A percentile compares a stretch with the other conserved stretches of the same genome.
Conservation (phyloP, 2,797 vertebrate genomes). For the Lemur catta region DNA sequence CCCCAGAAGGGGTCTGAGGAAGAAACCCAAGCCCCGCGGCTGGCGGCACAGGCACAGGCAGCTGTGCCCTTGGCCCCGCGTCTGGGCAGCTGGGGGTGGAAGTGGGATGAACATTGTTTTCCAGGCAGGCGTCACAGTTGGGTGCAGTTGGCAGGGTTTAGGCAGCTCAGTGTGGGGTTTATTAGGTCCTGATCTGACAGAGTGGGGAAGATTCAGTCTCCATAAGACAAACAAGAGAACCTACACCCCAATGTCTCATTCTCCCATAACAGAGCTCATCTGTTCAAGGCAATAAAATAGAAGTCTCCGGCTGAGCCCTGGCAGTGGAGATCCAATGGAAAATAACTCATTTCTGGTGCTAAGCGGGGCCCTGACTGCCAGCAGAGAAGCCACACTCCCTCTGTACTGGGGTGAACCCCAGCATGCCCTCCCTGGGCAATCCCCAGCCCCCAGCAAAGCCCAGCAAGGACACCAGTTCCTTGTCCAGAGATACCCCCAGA, state of each 20-base stretch:
- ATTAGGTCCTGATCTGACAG: background rate
- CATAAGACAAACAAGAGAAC: conserved; percentile 33
- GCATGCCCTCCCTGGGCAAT: background rate
- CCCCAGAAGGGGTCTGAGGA: background rate
- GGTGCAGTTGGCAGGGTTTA: background rate
- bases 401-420: background rate
- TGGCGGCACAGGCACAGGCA: background rate
- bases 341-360: conserved; percentile 8
- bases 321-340: background rate
- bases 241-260: background rate
- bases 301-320: background rate
- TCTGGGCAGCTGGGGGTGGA: background rate
- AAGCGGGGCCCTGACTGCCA: background rate
- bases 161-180: background rate
- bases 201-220: background rate
- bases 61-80: background rate
- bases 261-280: conserved; percentile 58
- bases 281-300: conserved; percentile 46
- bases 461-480: background rate
- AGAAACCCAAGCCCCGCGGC: background rate
- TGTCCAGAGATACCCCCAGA: background rate
- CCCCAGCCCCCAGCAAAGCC: background rate
- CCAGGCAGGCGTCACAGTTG: background rate
- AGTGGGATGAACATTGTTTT: background rate
- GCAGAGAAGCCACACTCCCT: background rate